Percentiles rank a stretch among this genome's conserved stretches.
These are phyloP conservation scores for Scaptomyza pallida DNA, from an alignment of 1,140 invertebrate genomes.

Conservation along the genomic window DNA sequence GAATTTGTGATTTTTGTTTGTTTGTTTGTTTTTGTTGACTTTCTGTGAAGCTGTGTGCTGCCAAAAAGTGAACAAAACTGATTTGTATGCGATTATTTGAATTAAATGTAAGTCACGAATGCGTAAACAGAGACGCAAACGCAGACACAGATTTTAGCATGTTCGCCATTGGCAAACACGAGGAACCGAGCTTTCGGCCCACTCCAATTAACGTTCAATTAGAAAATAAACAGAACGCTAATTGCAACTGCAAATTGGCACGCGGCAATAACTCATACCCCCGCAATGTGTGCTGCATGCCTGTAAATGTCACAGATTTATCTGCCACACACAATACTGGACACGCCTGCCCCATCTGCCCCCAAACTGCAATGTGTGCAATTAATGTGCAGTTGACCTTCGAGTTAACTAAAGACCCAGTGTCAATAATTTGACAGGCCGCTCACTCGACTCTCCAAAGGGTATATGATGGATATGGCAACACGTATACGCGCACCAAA, in stretches of 20 bases:
- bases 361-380: slow-evolving; percentile 42
- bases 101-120: slow-evolving; percentile 81
- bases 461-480: slow-evolving; percentile 64
- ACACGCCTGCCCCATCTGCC: slow-evolving; percentile 37
- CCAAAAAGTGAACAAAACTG: slow-evolving; percentile 59
- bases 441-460: slow-evolving; percentile 4
- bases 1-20: slow-evolving; percentile 15
- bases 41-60: slow-evolving; percentile 26
- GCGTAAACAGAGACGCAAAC: slow-evolving; percentile 38
- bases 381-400: slow-evolving; percentile 77
- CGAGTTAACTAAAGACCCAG: slow-evolving; percentile 66
- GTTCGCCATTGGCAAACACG: slow-evolving; percentile 38
- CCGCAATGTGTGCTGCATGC: slow-evolving; percentile 1
- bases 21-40: slow-evolving; percentile 2
- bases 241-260: slow-evolving; percentile 52
- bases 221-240: slow-evolving; percentile 72
- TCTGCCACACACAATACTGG: slow-evolving; percentile 1
- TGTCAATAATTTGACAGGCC: slow-evolving; percentile 80
- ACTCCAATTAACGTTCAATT: slow-evolving; percentile 74
- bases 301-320: slow-evolving; percentile 68
- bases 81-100: slow-evolving; percentile 72
- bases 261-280: slow-evolving; percentile 23
- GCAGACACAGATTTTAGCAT: slow-evolving; percentile 59
- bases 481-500: slow-evolving; percentile 64
- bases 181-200: slow-evolving; percentile 12